Evolutionary conservation across 1,140 invertebrate species (phyloP).

Genomic region (Drosophila busckii): DNA sequence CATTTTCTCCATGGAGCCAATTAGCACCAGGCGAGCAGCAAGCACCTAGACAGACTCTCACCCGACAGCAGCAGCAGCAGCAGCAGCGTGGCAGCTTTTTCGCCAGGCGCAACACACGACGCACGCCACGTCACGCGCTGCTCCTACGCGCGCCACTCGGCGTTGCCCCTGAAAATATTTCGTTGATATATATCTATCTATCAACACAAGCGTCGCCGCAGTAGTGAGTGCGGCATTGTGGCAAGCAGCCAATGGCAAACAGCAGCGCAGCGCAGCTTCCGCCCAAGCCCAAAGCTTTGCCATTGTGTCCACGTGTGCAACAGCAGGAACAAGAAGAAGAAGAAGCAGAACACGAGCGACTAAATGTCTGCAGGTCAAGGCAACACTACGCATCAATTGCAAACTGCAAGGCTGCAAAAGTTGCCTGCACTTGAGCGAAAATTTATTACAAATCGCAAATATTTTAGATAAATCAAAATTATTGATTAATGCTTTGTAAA

Average conservation of each 20-base stretch:
- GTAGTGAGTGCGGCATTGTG: background rate
- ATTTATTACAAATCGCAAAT: no score
- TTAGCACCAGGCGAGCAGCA: slow-evolving; percentile 71
- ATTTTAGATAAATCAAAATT: background rate
- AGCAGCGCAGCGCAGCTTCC: slow-evolving; percentile 30
- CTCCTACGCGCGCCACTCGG: no score
- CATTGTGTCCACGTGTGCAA: slow-evolving; percentile 21
- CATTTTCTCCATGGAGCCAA: slow-evolving; percentile 78
- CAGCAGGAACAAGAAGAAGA: background rate
- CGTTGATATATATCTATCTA: slow-evolving; percentile 6
- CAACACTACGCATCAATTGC: slow-evolving; percentile 10
- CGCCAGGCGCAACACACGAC: no score
- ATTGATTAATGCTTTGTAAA: no score
- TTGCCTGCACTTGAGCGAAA: background rate
- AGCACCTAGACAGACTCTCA: slow-evolving; percentile 1
- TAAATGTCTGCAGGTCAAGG: slow-evolving; percentile 25
- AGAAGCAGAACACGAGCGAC: background rate
- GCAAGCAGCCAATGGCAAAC: slow-evolving; percentile 12
- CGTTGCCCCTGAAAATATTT: slow-evolving; percentile 39
- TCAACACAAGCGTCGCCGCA: no score
- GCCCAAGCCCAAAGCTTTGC: slow-evolving; percentile 37
- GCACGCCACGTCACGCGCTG: slow-evolving; percentile 3
- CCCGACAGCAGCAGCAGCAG: no score
- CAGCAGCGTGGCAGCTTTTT: no score
- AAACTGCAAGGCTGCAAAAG: background rate